phyloP scores from a whole-genome alignment of 2,113 vertebrate genomes.

The Helogale parvula region DNA sequence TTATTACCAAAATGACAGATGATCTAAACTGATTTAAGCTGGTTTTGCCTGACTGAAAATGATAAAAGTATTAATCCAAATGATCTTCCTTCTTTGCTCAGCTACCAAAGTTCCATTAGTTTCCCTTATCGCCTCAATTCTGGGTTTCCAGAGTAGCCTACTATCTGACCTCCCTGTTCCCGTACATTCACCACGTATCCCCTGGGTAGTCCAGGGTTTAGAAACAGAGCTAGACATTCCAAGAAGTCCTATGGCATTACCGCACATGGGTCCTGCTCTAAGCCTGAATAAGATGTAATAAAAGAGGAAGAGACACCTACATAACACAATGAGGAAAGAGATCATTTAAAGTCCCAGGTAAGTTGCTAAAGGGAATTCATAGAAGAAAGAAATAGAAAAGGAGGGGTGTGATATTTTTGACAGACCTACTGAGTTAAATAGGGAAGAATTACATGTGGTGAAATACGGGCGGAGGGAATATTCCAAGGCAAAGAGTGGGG shows the following conservation, averaged over 20 bases:
- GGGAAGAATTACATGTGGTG: background rate
- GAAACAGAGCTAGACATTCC: background rate
- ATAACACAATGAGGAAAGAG: background rate
- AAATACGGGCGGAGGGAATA: background rate
- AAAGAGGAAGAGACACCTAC: background rate
- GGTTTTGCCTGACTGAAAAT: background rate
- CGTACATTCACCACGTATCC: background rate
- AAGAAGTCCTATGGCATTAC: background rate
- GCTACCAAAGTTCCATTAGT: background rate
- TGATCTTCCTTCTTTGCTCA: background rate
- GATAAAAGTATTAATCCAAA: background rate
- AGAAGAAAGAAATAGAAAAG: background rate
- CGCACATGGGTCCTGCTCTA: background rate
- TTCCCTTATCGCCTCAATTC: background rate
- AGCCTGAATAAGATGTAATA: background rate
- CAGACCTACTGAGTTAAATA: background rate
- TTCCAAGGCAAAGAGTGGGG: background rate
- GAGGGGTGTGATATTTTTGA: background rate
- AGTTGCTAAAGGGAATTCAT: background rate
- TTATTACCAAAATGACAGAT: conserved; percentile 10
- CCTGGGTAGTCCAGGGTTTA: background rate
- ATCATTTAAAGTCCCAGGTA: background rate
- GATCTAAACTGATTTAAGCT: background rate
- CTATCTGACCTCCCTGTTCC: background rate
- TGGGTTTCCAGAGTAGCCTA: background rate